These are phyloP conservation scores for Mormyrops attenuatus DNA, from an alignment of 2,797 vertebrate genomes.

Conservation along the genomic window DNA sequence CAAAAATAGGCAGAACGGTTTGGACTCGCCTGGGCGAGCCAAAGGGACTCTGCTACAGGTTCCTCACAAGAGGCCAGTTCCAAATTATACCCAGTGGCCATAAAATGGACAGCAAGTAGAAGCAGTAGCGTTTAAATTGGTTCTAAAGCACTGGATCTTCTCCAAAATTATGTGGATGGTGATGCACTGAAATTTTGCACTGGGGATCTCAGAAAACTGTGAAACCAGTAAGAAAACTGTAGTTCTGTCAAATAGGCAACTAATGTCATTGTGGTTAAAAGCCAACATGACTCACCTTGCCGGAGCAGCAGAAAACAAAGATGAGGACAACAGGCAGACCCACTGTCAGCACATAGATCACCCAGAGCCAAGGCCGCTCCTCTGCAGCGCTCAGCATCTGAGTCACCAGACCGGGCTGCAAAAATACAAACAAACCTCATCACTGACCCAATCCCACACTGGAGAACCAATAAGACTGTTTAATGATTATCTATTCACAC, in stretches of 20 bases:
- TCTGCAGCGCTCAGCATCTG: slow-evolving; percentile 92
- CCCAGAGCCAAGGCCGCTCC: slow-evolving; percentile 95
- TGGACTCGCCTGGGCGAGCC: neutral
- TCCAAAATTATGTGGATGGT: neutral
- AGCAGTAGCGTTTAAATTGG: neutral
- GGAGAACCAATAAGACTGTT: neutral
- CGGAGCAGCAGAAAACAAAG: slow-evolving; percentile 92
- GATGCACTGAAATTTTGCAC: neutral
- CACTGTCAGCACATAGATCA: slow-evolving; percentile 89
- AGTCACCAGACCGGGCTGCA: slow-evolving; percentile 80
- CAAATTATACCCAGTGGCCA: neutral
- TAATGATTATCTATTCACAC: neutral
- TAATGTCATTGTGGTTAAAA: slow-evolving; percentile 27
- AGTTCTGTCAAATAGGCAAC: neutral
- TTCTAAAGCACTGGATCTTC: neutral
- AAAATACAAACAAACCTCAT: slow-evolving; percentile 18
- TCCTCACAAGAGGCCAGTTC: neutral
- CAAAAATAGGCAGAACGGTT: neutral
- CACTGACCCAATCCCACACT: neutral
- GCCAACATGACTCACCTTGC: slow-evolving; percentile 73
- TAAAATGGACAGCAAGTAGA: neutral
- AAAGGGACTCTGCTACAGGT: no score
- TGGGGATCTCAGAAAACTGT: neutral
- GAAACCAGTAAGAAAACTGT: neutral
- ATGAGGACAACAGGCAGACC: slow-evolving; percentile 87